These are phyloP conservation scores for Cariama cristata DNA, from an alignment of 2,113 vertebrate genomes.

Conservation along the genomic window DNA sequence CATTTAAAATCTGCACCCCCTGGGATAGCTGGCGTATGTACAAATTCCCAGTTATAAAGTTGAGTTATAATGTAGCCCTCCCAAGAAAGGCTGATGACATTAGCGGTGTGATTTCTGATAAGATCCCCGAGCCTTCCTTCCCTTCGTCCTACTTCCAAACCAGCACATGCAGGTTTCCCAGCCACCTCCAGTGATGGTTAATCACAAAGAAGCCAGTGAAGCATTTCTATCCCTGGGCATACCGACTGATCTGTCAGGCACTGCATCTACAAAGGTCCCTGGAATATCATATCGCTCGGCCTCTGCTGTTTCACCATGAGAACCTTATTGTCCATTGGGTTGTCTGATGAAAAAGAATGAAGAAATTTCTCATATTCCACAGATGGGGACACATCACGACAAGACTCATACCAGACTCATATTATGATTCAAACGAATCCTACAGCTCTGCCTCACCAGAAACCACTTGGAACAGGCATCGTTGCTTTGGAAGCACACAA, in stretches of 20 bases:
- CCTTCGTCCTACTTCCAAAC: neutral
- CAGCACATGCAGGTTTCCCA: neutral
- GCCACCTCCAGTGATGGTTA: neutral
- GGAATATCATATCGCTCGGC: neutral
- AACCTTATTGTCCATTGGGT: neutral
- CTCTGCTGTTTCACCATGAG: neutral
- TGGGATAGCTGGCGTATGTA: constrained; percentile 63
- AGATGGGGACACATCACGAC: neutral
- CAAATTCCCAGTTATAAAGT: constrained; percentile 64
- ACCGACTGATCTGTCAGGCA: neutral
- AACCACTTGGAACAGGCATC: constrained; percentile 42
- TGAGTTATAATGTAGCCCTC: constrained; percentile 73
- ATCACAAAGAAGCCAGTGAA: neutral
- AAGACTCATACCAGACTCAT: constrained; percentile 42
- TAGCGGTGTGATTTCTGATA: neutral
- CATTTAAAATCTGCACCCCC: constrained; percentile 76
- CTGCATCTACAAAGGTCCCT: neutral
- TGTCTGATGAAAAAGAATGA: constrained; percentile 12
- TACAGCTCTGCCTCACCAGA: constrained; percentile 33
- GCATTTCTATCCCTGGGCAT: neutral
- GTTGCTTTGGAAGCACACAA: neutral
- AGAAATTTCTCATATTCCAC: constrained; percentile 38
- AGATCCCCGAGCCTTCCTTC: neutral
- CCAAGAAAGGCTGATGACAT: neutral
- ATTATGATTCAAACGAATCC: constrained; percentile 36